phyloP scores from a whole-genome alignment of 2,797 vertebrate genomes.

The Limosa lapponica region DNA sequence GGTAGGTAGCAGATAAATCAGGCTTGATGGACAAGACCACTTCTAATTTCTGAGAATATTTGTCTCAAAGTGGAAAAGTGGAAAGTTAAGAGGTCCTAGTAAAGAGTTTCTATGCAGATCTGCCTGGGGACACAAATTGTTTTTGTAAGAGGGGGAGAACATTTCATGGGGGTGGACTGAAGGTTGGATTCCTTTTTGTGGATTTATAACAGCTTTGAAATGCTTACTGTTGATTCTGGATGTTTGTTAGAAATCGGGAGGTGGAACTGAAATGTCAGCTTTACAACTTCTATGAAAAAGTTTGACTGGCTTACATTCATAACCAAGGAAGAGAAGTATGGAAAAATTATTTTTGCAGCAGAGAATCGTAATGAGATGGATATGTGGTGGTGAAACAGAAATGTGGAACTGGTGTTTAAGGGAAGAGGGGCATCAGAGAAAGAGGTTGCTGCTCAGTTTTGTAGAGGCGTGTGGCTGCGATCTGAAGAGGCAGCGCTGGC shows the following conservation, averaged over 20 bases:
- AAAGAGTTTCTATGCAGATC: neutral
- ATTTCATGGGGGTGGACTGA: neutral
- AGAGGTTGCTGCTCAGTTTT: neutral
- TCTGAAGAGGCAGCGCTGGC: neutral
- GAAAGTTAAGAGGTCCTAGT: neutral
- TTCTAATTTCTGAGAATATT: neutral
- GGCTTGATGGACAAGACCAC: neutral
- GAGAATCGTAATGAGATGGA: neutral
- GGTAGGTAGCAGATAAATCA: neutral
- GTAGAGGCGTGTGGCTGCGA: neutral
- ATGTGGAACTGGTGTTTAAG: neutral
- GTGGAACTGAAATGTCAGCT: neutral
- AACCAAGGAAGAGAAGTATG: neutral
- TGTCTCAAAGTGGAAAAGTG: neutral
- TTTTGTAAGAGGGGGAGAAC: neutral
- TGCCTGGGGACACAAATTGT: neutral
- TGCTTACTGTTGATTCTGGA: neutral
- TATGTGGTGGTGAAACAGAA: fast-evolving
- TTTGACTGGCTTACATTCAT: neutral
- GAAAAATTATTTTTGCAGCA: neutral
- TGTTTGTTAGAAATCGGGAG: neutral
- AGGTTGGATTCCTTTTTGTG: neutral
- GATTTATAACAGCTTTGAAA: neutral
- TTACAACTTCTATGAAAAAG: neutral
- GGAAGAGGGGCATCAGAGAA: neutral